Base-by-base conservation (phyloP, 2,113 vertebrate species). In the Melanerpes aurifrons region DNA sequence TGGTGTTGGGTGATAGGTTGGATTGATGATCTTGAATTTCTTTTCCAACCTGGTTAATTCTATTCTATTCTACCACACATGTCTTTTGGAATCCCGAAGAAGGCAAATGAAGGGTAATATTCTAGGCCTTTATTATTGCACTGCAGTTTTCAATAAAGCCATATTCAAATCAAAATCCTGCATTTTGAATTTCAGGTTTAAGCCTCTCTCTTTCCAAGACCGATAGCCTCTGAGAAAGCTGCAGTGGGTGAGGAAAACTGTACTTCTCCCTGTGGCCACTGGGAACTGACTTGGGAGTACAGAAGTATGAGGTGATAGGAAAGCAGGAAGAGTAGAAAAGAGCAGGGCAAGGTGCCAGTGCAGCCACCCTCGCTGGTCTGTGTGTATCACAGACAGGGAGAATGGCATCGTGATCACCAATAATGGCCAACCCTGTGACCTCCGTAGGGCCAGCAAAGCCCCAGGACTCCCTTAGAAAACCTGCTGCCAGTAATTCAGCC, bases 91-190 rank as follows among this genome's bases (percentile, higher is more conserved):
- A 79, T 13, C 18, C 73, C n/a, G 26, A 11, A 45, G 86, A 53
- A 17, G 1, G 1, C 37, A 67, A 75, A 85, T 0, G 0, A 7
- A 15, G 4, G 16, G 35, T 63, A 63, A 89, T 89, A 31, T 10
- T 28, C 45, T 31, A 48, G 17, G 26, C 18, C 4, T 68, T 3
- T 78, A 2, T 58, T 75, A 72, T 62, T 58, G 16, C 37, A 40
- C 6, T 0, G 0, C 0, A 0, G 7, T 61, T 92, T 66, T 48
- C 62, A 35, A 7, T 32, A 66, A 70, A 84, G 18, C 6, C 35
- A 8, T 25, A 58, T 69, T 79, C 3, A 1, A 75, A 68, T 70
- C 62, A 89, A 84, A 84, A 75, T 22, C 32, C 32, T 66, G 35
- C 40, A 54, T 22, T 81, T 86, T 83, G 43, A 58, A 75, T 57